Conservation (phyloP, 1,140 invertebrate genomes). For the Trichomalopsis sarcophagae region DNA sequence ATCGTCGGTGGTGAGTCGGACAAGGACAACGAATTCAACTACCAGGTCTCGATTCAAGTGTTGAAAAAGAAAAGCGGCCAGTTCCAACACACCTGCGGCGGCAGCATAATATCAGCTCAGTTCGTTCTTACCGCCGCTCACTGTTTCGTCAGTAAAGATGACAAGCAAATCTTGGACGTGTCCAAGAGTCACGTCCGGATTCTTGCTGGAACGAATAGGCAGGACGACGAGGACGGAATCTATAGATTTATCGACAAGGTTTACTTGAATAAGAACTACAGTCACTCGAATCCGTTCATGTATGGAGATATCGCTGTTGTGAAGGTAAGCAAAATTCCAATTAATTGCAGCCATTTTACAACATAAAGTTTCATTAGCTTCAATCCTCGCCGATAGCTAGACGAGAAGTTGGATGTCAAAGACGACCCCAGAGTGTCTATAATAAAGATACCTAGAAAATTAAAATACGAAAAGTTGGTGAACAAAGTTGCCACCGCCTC, state of each 20-base stretch:
- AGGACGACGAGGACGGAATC: background rate
- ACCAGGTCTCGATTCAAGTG: conserved; percentile 60
- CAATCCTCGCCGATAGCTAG: background rate
- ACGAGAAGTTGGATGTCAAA: background rate
- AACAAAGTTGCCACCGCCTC: background rate
- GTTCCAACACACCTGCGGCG: conserved; percentile 70
- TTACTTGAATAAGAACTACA: background rate
- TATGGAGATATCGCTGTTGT: background rate
- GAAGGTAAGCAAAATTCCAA: background rate
- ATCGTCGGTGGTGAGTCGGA: conserved; percentile 36
- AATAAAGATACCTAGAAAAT: background rate
- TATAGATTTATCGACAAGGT: background rate
- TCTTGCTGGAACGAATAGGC: background rate
- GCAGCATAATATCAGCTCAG: conserved; percentile 69
- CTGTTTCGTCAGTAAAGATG: conserved; percentile 62
- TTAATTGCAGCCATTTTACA: too few species aligned
- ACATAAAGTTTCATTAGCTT: too few species aligned
- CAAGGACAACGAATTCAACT: conserved; percentile 60
- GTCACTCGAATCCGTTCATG: background rate
- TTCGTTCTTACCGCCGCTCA: conserved; percentile 74
- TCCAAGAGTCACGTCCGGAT: background rate
- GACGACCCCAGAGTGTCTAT: background rate
- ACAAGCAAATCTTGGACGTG: background rate
- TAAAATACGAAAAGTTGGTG: background rate
- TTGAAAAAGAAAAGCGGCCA: conserved; percentile 45